These are phyloP conservation scores for Laterallus jamaicensis DNA, from an alignment of 2,113 vertebrate species.

Conservation along the genomic window DNA sequence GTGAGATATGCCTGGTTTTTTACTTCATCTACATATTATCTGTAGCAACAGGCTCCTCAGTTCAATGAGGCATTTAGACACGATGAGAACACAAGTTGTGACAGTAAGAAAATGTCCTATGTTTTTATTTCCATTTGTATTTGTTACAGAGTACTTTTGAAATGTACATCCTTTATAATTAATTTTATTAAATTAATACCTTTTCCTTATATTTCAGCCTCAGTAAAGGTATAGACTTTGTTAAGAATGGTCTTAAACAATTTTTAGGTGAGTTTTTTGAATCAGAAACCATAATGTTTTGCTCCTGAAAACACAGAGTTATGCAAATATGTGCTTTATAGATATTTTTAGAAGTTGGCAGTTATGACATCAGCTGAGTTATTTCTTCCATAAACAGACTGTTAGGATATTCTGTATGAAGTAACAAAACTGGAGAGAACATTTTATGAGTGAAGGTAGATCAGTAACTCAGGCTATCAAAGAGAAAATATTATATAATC, in stretches of 20 bases:
- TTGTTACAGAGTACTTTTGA: neutral
- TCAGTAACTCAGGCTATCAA: neutral
- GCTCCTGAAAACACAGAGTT: neutral
- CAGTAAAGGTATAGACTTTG: neutral
- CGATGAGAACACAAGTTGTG: neutral
- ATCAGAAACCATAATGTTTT: neutral
- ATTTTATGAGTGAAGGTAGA: constrained; percentile 13
- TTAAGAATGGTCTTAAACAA: neutral
- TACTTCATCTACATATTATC: constrained; percentile 13
- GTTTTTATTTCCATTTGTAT: neutral
- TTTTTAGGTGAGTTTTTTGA: neutral
- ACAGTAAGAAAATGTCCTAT: neutral
- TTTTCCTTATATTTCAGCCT: neutral
- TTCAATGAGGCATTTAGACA: constrained; percentile 7
- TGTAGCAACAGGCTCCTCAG: neutral
- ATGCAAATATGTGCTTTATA: constrained; percentile 13
- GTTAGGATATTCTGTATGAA: neutral
- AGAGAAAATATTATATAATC: neutral
- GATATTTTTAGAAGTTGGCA: constrained; percentile 12
- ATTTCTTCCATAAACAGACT: constrained; percentile 32
- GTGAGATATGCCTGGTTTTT: neutral
- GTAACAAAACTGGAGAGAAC: neutral
- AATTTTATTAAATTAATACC: neutral
- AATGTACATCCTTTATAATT: neutral
- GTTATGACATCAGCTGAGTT: neutral